A percentile compares a stretch with the other conserved stretches of the same genome.
These are phyloP conservation scores for Brachyhypopomus gauderio DNA, from an alignment of 2,113 vertebrate species.

Conservation along the genomic window DNA sequence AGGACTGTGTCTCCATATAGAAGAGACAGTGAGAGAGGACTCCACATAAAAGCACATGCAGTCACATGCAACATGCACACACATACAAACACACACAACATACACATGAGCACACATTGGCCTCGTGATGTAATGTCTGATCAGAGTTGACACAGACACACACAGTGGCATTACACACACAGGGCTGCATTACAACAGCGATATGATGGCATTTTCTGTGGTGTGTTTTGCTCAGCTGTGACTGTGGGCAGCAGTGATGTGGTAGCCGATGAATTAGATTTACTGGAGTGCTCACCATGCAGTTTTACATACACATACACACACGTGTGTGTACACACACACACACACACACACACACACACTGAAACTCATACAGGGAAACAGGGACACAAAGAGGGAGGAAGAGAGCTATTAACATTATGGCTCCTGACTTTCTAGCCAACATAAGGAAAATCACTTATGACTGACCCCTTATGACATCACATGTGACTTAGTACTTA, in stretches of 20 bases:
- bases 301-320: conserved; percentile 3
- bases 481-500: no score
- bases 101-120: conserved; percentile 29
- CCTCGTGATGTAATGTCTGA: conserved; percentile 56
- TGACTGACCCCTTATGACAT: no score
- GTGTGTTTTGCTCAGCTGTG: conserved; percentile 25
- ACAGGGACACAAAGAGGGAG: no score
- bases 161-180: conserved; percentile 45
- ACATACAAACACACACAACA: conserved; percentile 30
- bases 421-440: no score
- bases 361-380: conserved; percentile 49
- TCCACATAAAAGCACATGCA: no score
- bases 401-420: no score
- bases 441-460: no score
- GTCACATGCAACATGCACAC: conserved; percentile 30
- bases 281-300: not conserved
- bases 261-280: conserved; percentile 27
- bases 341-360: conserved; percentile 63
- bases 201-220: conserved; percentile 41
- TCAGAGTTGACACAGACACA: conserved; percentile 57
- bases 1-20: no score
- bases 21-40: no score
- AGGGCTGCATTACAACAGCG: not conserved
- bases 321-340: conserved; percentile 9
- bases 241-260: conserved; percentile 10